Base-by-base conservation (phyloP, 2,888 invertebrate species). In the Ochropleura plecta region DNA sequence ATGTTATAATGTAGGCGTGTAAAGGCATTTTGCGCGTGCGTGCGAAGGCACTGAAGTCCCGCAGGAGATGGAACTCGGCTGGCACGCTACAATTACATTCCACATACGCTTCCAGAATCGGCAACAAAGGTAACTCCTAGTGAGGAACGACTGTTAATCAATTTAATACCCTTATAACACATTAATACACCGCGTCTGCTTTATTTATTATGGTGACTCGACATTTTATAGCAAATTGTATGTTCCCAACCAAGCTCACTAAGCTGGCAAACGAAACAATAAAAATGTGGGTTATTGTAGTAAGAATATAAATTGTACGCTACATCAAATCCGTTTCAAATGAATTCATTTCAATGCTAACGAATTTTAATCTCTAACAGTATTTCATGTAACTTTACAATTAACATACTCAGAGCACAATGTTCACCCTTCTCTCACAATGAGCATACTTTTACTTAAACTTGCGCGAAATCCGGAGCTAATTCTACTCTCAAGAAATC, bases 31-130 rank as follows among this genome's bases (percentile, higher is more conserved):
- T 87, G 88, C 88, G 88, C 90, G 87, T 91, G 88, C 89, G 90
- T 90, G 88, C 84, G 82, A 78, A 82, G 84, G 83, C 84, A 82
- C 77, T 76, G 82, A 88, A 88, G 81, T 93, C 94, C 93, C 93
- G 77, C 57, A 89, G 93, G 93, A 92, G 86, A 84, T 83, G 85
- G 87, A 88, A 87, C 89, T 87, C 88, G 91, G 84, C 92, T 91
- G 93, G 91, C 92, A 93, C 90, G 91, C 92, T 91, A 92, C 93
- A 94, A 94, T 95, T 94, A 94, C 93, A 93, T 92, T 92, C 91
- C 92, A 90, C 86, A 91, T 92, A 93, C 92, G 92, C 89, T 91
- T 81, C 81, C 87, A 87, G 93, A 94, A 93, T 94, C 90, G 87
- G 87, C 92, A 91, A 93, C 92, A 90, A 90, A 91, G 88, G 88